Evolutionary conservation across 2,113 vertebrate genomes (phyloP).

Genomic region (Protomyctophum bolini): DNA sequence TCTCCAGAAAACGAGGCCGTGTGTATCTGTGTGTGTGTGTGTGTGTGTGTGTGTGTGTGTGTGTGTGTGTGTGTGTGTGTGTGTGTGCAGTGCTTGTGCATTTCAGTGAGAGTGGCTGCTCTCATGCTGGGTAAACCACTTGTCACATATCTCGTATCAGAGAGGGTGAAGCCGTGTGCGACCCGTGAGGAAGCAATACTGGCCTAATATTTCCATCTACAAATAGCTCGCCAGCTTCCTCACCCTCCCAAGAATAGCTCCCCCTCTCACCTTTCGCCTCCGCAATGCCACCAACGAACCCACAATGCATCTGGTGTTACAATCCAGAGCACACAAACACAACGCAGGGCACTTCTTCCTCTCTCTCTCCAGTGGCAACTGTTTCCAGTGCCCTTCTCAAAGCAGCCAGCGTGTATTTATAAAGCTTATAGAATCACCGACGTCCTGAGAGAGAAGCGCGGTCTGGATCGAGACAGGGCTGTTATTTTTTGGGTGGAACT

Average conservation of each 20-base stretch:
- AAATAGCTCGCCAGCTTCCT: slow-evolving; percentile 12
- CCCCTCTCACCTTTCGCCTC: slow-evolving; percentile 43
- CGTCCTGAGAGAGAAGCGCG: not conserved
- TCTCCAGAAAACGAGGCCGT: not conserved
- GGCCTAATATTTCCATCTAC: slow-evolving; percentile 18
- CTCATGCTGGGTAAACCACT: not conserved
- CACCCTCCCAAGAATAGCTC: slow-evolving; percentile 29
- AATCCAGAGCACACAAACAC: slow-evolving; percentile 26
- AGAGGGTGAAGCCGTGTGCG: not conserved
- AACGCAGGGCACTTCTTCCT: not conserved
- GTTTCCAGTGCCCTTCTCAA: slow-evolving; percentile 26
- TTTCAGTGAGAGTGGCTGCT: not conserved
- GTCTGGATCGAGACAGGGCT: not conserved
- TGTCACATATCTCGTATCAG: not conserved
- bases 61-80: not conserved
- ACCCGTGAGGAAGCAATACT: not conserved
- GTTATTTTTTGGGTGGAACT: slow-evolving; percentile 9
- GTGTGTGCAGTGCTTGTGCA: not conserved
- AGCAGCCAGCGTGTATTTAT: slow-evolving; percentile 42
- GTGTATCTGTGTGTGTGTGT: slow-evolving; percentile 1
- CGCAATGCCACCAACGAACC: slow-evolving; percentile 17
- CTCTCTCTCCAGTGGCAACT: slow-evolving; percentile 9
- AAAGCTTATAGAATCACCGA: slow-evolving; percentile 1
- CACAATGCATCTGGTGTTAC: slow-evolving; percentile 41
- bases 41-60: not conserved